Evolutionary conservation across 2,113 vertebrate genomes (phyloP).

Genomic region (Willisornis vidua): DNA sequence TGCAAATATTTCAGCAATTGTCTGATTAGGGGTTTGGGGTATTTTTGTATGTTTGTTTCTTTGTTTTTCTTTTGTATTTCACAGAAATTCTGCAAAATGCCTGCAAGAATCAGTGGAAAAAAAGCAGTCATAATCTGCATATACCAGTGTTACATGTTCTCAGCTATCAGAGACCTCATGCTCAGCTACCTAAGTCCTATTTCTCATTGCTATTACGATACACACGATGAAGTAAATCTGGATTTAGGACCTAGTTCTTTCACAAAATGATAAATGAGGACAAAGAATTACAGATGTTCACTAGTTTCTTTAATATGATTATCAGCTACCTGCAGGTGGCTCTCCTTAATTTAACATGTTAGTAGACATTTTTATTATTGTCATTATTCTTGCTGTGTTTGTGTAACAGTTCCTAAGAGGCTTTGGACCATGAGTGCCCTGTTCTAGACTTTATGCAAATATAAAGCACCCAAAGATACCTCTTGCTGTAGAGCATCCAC

Average conservation of each 20-base stretch:
- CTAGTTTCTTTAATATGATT: slow-evolving; percentile 34
- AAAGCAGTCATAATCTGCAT: neutral
- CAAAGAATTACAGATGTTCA: slow-evolving; percentile 18
- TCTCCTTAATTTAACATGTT: slow-evolving; percentile 27
- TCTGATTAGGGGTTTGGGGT: neutral
- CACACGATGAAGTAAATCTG: neutral
- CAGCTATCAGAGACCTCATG: neutral
- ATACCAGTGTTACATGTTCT: accelerated
- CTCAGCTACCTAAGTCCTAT: neutral
- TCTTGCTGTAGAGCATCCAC: accelerated
- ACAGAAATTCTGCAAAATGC: slow-evolving; percentile 23
- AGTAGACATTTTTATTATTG: slow-evolving; percentile 20
- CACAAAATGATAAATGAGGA: neutral
- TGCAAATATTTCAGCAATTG: slow-evolving; percentile 45
- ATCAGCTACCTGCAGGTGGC: slow-evolving; percentile 12
- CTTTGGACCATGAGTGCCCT: neutral
- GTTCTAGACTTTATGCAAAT: neutral
- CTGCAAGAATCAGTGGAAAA: neutral
- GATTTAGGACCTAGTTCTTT: neutral
- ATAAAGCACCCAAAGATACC: neutral
- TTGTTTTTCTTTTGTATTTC: neutral
- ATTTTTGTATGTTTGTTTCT: neutral
- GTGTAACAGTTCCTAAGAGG: neutral
- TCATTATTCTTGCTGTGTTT: neutral
- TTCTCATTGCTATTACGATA: neutral